phyloP scores from a whole-genome alignment of 2,888 invertebrate species.

The Netelia inedita region DNA sequence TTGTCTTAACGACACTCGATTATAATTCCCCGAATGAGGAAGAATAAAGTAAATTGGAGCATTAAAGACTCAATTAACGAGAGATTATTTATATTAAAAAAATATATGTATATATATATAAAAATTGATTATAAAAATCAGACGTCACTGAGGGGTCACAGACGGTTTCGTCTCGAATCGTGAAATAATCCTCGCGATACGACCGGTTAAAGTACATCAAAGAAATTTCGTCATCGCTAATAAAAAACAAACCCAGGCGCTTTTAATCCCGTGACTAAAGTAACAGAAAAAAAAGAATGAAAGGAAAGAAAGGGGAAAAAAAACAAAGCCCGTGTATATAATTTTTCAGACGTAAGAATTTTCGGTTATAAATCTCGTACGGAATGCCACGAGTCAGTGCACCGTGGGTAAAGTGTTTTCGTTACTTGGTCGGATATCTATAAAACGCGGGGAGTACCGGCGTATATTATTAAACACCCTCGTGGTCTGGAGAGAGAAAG shows the following conservation, averaged over 20 bases:
- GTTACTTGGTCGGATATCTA: neutral
- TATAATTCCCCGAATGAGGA: neutral
- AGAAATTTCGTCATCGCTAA: neutral
- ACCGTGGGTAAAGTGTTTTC: constrained; percentile 27
- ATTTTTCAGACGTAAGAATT: neutral
- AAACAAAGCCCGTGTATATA: neutral
- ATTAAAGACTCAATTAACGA: neutral
- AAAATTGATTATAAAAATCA: neutral
- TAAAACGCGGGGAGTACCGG: neutral
- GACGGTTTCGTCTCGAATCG: neutral
- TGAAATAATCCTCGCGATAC: neutral
- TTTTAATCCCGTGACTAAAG: neutral
- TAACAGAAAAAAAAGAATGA: too few relatives aligned
- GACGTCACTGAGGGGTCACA: neutral
- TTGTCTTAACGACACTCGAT: neutral
- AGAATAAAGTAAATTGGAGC: too few relatives aligned
- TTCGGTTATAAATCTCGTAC: neutral
- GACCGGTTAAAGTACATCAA: neutral
- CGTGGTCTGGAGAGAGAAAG: neutral
- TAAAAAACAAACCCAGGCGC: neutral
- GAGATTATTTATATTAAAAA: neutral
- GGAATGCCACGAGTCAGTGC: constrained; percentile 27
- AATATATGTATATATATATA: too few relatives aligned
- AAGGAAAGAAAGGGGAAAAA: neutral
- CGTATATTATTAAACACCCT: constrained; percentile 55